A percentile compares a stretch with the other conserved stretches of the same genome.
phyloP scores from a whole-genome alignment of 2,888 invertebrate species.

The Cephus pulcher region DNA sequence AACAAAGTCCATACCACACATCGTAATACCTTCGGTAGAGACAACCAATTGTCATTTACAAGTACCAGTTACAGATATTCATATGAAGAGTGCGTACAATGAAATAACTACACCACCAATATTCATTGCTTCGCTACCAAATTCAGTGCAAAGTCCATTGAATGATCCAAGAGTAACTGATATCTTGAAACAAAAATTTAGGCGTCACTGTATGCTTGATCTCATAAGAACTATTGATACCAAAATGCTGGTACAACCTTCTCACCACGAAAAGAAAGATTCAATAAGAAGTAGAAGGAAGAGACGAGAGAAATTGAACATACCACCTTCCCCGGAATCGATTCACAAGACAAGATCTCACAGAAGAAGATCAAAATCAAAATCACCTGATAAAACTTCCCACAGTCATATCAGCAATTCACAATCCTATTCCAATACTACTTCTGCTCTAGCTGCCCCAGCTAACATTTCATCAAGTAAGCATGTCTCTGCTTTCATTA shows the following conservation, averaged over 20 bases:
- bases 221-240: constrained; percentile 57
- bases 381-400: constrained; percentile 38
- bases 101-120: not conserved
- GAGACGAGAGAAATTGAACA: constrained; percentile 26
- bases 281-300: constrained; percentile 38
- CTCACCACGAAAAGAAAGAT: constrained; percentile 35
- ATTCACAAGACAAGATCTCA: constrained; percentile 29
- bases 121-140: constrained; percentile 10
- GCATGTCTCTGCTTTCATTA: not conserved
- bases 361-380: constrained; percentile 38
- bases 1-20: not conserved
- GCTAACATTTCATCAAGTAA: not conserved
- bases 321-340: constrained; percentile 45
- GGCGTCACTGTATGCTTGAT: constrained; percentile 54
- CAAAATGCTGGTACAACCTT: constrained; percentile 52
- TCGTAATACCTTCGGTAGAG: not conserved
- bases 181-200: constrained; percentile 39
- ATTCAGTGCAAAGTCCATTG: not conserved
- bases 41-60: constrained; percentile 27
- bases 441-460: not conserved
- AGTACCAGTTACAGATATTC: constrained; percentile 39
- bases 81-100: constrained; percentile 38
- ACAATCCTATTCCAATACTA: constrained; percentile 17
- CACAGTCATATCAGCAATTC: not conserved
- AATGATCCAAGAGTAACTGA: constrained; percentile 16